phyloP scores from a whole-genome alignment of 2,797 vertebrate species.

The Alfaro cultratus region DNA sequence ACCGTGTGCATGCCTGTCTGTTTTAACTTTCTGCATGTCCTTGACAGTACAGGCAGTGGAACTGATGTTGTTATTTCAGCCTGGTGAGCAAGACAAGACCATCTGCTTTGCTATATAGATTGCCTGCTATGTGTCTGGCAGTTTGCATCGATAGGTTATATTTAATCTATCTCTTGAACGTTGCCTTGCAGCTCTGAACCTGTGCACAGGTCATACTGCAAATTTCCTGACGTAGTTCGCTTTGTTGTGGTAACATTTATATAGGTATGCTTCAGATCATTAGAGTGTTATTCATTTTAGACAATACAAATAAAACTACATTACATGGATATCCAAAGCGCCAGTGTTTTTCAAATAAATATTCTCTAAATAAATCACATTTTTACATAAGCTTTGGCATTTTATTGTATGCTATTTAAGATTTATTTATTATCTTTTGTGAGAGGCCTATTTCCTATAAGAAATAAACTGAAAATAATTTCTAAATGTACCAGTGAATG shows the following conservation, averaged over 20 bases:
- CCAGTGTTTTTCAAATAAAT: not conserved
- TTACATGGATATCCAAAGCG: not conserved
- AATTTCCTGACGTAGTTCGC: not conserved
- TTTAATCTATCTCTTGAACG: not conserved
- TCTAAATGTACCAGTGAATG: not conserved
- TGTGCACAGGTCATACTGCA: not conserved
- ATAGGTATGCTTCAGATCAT: not conserved
- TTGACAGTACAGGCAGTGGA: not conserved
- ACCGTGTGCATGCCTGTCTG: not conserved
- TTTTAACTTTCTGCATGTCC: slow-evolving; percentile 8
- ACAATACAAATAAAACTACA: not conserved
- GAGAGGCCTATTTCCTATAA: not conserved
- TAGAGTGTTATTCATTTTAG: not conserved
- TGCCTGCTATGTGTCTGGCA: not conserved
- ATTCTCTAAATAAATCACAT: not conserved
- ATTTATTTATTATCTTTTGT: not conserved
- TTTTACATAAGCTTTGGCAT: not conserved
- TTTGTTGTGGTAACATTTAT: not conserved
- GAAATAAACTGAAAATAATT: not conserved
- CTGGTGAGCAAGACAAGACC: slow-evolving; percentile 8
- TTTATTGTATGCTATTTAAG: not conserved
- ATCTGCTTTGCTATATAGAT: slow-evolving; percentile 1
- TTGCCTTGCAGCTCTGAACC: not conserved
- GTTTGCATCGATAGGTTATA: not conserved
- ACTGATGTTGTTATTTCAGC: slow-evolving; percentile 12